Evolutionary conservation across 2,113 vertebrate genomes (phyloP), one percentile per base, ranked within the genome.

Genomic region (Sitta europaea): DNA sequence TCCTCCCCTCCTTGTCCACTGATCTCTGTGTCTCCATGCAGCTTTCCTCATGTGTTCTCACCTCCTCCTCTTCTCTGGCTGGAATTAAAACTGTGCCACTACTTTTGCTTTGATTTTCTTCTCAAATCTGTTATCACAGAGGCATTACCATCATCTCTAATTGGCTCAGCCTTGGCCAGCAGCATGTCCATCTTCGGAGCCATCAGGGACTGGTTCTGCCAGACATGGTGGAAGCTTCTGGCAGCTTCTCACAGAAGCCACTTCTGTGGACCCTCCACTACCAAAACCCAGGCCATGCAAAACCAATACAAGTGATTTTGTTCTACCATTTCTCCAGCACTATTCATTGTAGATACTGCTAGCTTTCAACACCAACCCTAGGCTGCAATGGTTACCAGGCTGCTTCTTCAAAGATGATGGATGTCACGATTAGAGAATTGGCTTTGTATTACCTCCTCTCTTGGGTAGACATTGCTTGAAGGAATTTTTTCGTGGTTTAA

Each of bases 241-340:
- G 67, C 27, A 45, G 47, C 33, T 72, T 40, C 70, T 65, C 42
- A 74, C 24, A 66, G 59, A 20, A 48, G 15, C 3, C 11, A 24
- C 15, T 2, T 29, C 20, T 11, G 16, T 57, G 8, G 3, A 1
- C 2, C 5, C 24, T 15, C 3, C 10, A 1, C 29, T n/a, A n/a
- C 22, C 22, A 20, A 66, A 66, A 57, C 13, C 20, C 42, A 58
- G 25, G 17, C 16, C 0, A 0, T 21, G 14, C 20, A 65, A 85
- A 85, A 65, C 19, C 42, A 74, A 13, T 19, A 48, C 6, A 14
- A 12, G 15, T 48, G 36, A 25, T 17, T 66, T 74, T 22, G 36
- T 43, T 45, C 28, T 54, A 35, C 18, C 21, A 53, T 65, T 90
- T 81, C 36, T 55, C 29, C 36, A 77, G 3, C 8, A 22, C 11